Conservation (phyloP, 2,113 vertebrate species). For the Polyodon spathula region DNA sequence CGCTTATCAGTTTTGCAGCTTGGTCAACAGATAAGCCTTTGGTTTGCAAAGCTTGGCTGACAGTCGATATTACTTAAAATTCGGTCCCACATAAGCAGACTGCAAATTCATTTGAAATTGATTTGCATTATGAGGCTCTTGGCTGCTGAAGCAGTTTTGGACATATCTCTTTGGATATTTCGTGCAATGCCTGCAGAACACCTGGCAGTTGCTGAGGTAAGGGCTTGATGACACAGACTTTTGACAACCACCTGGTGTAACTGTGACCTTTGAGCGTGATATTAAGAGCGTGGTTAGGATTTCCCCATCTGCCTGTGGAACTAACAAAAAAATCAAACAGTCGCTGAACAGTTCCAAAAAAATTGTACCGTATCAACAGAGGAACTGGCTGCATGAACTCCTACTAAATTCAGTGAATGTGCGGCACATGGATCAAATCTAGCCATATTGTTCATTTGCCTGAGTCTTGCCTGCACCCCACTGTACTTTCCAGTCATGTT, state of each 20-base stretch:
- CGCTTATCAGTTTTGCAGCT: no score
- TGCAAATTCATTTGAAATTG: background rate
- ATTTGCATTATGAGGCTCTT: background rate
- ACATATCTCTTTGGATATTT: background rate
- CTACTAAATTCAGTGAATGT: background rate
- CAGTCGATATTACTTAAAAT: background rate
- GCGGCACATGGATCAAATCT: background rate
- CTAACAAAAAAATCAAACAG: background rate
- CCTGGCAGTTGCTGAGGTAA: background rate
- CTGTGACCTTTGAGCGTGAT: background rate
- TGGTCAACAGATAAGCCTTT: no score
- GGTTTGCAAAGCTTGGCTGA: no score
- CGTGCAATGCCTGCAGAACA: background rate
- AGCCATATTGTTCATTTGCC: background rate
- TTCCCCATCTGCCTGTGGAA: background rate
- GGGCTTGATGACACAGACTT: background rate
- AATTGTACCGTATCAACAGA: no score
- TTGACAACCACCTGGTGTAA: background rate
- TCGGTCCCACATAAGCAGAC: background rate
- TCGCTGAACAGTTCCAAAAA: background rate
- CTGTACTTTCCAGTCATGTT: no score
- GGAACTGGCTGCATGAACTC: background rate
- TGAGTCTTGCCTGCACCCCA: no score
- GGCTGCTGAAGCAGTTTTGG: background rate
- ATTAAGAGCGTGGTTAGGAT: background rate